phyloP scores from a whole-genome alignment of 2,888 invertebrate genomes.

The Amblyjoppa proteus region DNA sequence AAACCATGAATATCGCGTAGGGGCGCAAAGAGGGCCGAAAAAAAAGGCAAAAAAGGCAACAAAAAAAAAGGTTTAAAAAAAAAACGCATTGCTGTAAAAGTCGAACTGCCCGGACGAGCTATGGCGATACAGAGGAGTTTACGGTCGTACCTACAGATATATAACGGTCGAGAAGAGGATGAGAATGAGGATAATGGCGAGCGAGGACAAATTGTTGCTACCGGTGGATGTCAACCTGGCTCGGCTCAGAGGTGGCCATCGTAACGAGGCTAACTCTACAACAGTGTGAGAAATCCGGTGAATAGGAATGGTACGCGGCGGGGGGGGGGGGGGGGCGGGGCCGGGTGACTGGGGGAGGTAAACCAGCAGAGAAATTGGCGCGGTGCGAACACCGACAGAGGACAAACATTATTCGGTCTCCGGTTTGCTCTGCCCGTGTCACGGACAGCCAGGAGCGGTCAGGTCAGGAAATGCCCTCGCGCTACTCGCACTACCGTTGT shows the following conservation, averaged over 20 bases:
- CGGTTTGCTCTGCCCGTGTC: conserved; percentile 34
- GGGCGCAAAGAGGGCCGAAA: conserved; percentile 21
- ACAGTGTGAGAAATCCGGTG: conserved; percentile 3
- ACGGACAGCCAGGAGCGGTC: conserved; percentile 31
- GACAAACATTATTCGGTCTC: conserved; percentile 48
- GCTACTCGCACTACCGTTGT: background rate
- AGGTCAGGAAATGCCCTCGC: conserved; percentile 18
- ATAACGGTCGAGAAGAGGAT: conserved; percentile 2
- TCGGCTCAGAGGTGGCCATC: conserved; percentile 42
- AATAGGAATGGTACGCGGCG: background rate
- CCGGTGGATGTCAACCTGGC: conserved; percentile 37
- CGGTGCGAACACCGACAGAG: conserved; percentile 12
- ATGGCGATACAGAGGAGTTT: conserved; percentile 18
- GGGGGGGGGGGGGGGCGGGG: background rate
- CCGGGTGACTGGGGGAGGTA: conserved; percentile 1
- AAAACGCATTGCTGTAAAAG: conserved; percentile 30
- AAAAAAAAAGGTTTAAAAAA: background rate
- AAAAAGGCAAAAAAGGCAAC: background rate
- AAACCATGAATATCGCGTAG: background rate
- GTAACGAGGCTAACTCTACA: conserved; percentile 44
- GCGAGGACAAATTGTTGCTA: conserved; percentile 52
- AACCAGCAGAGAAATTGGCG: conserved; percentile 45
- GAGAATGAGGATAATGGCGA: conserved; percentile 40
- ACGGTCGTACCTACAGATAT: conserved; percentile 21
- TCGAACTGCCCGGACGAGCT: conserved; percentile 33